Evolutionary conservation across 2,888 invertebrate genomes (phyloP), one percentile per base, ranked within the genome.

Genomic region (Synanthedon myopaeformis): DNA sequence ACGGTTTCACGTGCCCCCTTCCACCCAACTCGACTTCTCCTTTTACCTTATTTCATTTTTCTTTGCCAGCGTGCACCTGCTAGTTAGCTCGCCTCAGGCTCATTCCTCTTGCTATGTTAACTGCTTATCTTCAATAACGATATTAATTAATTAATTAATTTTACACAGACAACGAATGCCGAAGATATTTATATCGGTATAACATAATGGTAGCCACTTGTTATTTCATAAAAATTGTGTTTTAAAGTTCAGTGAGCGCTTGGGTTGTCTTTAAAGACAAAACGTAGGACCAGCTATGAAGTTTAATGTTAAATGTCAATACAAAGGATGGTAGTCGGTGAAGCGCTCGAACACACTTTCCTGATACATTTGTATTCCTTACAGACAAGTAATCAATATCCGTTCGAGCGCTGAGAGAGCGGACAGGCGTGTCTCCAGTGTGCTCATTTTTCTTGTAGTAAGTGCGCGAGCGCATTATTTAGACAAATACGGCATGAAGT

Each of bases 1-100:
- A 66, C 65, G 70, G 73, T 74, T 72, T 74, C 69, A 72, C 62
- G 63, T 71, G 64, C 67, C 76, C 74, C 74, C 74, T 68, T 52
- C 42, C 53, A 70, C 70, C 58, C 75, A 66, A 71, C 65, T 65
- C 69, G 77, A 77, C 72, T 80, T 79, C 70, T 80, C 73, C 74
- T 84, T 85, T 86, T 82, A 72, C 74, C 77, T 81, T 86, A 84
- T 87, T 87, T 82, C 79, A 85, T 84, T 85, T 86, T 86, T 84
- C 83, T 80, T 82, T 79, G 74, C 76, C 76, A 75, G 73, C 81
- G 79, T 82, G 78, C 82, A 84, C 80, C 82, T 82, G 83, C 77
- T 84, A 83, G 85, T 85, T 84, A 85, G 78, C 68, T 5, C 69
- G 77, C 78, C 80, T 70, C 75, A 65, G 76, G 79, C 69, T 76